Percentiles rank a stretch among this genome's conserved stretches.
Conservation (phyloP, 2,797 vertebrate species). For the Lycodopsis pacificus region DNA sequence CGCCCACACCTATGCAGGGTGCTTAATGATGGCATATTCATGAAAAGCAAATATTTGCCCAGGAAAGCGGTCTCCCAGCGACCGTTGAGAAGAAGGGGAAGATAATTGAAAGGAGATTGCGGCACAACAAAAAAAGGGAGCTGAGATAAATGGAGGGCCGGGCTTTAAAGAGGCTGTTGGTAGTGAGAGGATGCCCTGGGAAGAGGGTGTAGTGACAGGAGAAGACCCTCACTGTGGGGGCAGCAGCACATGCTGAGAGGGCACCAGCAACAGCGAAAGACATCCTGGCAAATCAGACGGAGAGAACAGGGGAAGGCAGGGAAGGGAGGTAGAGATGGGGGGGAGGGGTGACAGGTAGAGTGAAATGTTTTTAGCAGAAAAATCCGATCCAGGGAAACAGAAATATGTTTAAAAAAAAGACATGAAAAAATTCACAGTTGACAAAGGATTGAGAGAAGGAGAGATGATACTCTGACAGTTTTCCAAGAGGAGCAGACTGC, state of each 20-base stretch:
- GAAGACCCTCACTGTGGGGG: conserved; percentile 61
- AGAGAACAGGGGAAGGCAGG: conserved; percentile 14
- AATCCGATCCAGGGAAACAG: conserved; percentile 26
- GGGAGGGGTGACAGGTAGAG: conserved; percentile 46
- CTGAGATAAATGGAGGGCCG: conserved; percentile 66
- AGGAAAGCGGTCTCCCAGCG: conserved; percentile 75
- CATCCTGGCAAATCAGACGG: conserved; percentile 41
- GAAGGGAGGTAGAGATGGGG: neutral
- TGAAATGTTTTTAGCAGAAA: conserved; percentile 20
- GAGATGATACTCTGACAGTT: conserved; percentile 60
- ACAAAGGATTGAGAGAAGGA: conserved; percentile 55
- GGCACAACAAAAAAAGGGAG: conserved; percentile 41
- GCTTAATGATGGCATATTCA: conserved; percentile 76
- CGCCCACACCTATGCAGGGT: conserved; percentile 72
- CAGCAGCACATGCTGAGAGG: conserved; percentile 62
- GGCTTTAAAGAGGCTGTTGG: conserved; percentile 62
- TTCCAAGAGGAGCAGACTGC: conserved; percentile 79
- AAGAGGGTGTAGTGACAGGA: conserved; percentile 70
- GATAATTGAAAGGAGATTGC: conserved; percentile 77
- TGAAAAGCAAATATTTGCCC: conserved; percentile 81
- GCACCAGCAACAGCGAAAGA: conserved; percentile 55
- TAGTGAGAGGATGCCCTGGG: conserved; percentile 55
- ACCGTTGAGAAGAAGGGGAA: conserved; percentile 54
- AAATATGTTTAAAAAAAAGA: conserved; percentile 8
- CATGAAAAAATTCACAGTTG: conserved; percentile 22